A percentile compares a stretch with the other conserved stretches of the same genome.
Evolutionary conservation across 1,140 invertebrate species (phyloP).

Genomic region (Dryas iulia): DNA sequence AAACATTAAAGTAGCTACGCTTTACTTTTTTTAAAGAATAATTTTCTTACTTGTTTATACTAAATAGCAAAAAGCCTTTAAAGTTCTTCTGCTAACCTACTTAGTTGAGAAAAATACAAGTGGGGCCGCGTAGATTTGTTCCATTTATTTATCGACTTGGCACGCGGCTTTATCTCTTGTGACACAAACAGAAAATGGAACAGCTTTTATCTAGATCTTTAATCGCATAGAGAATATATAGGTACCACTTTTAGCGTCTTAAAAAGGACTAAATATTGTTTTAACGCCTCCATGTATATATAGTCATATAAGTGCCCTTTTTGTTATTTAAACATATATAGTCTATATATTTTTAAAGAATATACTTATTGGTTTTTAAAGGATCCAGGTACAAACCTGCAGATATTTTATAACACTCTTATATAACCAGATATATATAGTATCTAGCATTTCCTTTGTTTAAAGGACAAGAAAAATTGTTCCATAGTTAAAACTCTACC

Average conservation of each 20-base stretch:
- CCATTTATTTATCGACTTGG: slow-evolving; percentile 31
- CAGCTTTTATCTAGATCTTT: slow-evolving; percentile 26
- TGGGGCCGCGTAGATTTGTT: slow-evolving; percentile 24
- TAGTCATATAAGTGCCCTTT: too few relatives aligned
- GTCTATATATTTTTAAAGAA: too few relatives aligned
- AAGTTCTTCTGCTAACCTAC: slow-evolving; percentile 16
- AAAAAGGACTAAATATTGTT: too few relatives aligned
- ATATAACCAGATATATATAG: slow-evolving; percentile 20
- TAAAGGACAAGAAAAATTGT: slow-evolving; percentile 40
- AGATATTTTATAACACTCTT: background rate
- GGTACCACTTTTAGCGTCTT: background rate
- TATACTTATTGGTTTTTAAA: too few relatives aligned
- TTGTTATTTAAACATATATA: background rate
- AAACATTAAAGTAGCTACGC: too few relatives aligned
- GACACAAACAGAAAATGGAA: slow-evolving; percentile 32
- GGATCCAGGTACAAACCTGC: background rate
- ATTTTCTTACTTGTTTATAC: background rate
- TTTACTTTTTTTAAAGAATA: too few relatives aligned
- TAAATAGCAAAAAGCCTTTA: background rate
- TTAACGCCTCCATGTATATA: too few relatives aligned
- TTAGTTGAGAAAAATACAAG: slow-evolving; percentile 26
- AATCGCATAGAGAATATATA: slow-evolving; percentile 14
- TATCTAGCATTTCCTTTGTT: slow-evolving; percentile 30
- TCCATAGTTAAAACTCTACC: slow-evolving; percentile 45
- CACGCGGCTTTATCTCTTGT: slow-evolving; percentile 25